A percentile compares a stretch with the other conserved stretches of the same genome.
phyloP scores from a whole-genome alignment of 2,888 invertebrate species.

The Dastarcus helophoroides region DNA sequence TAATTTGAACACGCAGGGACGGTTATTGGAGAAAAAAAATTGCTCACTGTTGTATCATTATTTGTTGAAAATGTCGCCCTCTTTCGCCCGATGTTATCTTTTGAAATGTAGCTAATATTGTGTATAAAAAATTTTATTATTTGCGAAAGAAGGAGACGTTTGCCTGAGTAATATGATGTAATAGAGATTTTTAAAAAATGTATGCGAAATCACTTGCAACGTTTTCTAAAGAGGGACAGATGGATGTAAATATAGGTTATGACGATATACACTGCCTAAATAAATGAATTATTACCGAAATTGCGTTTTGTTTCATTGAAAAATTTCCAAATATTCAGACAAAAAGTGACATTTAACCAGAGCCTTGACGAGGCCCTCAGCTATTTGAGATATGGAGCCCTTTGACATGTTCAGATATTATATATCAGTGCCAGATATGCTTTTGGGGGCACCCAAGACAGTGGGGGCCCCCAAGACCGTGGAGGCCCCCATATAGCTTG shows the following conservation, averaged over 20 bases:
- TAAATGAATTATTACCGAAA: constrained; percentile 36
- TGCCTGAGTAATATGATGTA: constrained; percentile 15
- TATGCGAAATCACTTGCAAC: constrained; percentile 27
- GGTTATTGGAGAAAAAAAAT: constrained; percentile 22
- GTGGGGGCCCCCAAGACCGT: too few relatives aligned
- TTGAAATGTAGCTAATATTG: constrained; percentile 7
- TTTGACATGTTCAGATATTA: too few relatives aligned
- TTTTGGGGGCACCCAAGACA: too few relatives aligned
- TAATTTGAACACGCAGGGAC: constrained; percentile 18
- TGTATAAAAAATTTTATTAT: neutral
- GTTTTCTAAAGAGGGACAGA: constrained; percentile 29
- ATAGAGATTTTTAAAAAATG: constrained; percentile 19
- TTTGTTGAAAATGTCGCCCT: constrained; percentile 25
- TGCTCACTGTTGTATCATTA: constrained; percentile 35
- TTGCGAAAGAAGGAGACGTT: constrained; percentile 2
- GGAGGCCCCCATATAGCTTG: too few relatives aligned
- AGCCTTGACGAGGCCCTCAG: too few relatives aligned
- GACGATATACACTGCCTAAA: constrained; percentile 39
- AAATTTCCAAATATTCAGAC: too few relatives aligned
- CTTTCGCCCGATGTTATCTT: constrained; percentile 14
- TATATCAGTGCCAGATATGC: too few relatives aligned
- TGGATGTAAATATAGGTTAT: constrained; percentile 40
- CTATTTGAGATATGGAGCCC: too few relatives aligned
- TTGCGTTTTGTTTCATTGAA: constrained; percentile 1
- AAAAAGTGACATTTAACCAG: too few relatives aligned